Evolutionary conservation across 2,888 invertebrate species (phyloP), one percentile per base, ranked within the genome.

Genomic region (Dexiosoma caninum): DNA sequence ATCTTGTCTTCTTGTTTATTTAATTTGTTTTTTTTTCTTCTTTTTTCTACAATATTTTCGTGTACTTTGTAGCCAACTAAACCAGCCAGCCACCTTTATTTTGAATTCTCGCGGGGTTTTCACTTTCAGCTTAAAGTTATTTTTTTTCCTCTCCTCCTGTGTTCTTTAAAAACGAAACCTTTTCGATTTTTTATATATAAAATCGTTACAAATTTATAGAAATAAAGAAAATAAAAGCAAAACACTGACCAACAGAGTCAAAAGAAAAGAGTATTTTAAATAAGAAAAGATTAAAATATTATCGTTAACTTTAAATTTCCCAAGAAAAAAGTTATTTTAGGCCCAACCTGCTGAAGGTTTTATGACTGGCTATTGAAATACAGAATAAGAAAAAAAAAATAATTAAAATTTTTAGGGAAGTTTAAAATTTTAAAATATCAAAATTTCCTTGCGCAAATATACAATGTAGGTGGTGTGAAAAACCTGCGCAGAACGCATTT

Each of bases 101-200:
- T 81, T 64, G 83, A 75, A 85, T 85, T 84, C 87, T 86, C 87
- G 82, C 84, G 86, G 86, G 87, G 85, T 84, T 86, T 87, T 83
- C 87, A 87, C 87, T 87, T 87, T 87, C 87, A 84, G 84, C 87
- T 87, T 87, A 27, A 6, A 27, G 37, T 37, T n/a, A 3, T 1
- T 10, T 44, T 64, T 44, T 66, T 37, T 57, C 67, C 71, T 84
- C 74, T 82, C n/a, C n/a, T n/a, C n/a, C n/a, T n/a, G 74, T 78
- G 14, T 55, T 55, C 14, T 12, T 12, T 2, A 23, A n/a, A 66
- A 71, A 72, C 27, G n/a, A 44, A 46, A 51, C 23, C n/a, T 44
- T 32, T 59, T 42, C 30, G 16, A 49, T 46, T 14, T 23, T 55
- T 57, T 70, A 7, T 42, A 7, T 16, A 46, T 42, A 64, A 64